Evolutionary conservation across 2,113 vertebrate species (phyloP), one percentile per base, ranked within the genome.

Genomic region (Stercorarius parasiticus): DNA sequence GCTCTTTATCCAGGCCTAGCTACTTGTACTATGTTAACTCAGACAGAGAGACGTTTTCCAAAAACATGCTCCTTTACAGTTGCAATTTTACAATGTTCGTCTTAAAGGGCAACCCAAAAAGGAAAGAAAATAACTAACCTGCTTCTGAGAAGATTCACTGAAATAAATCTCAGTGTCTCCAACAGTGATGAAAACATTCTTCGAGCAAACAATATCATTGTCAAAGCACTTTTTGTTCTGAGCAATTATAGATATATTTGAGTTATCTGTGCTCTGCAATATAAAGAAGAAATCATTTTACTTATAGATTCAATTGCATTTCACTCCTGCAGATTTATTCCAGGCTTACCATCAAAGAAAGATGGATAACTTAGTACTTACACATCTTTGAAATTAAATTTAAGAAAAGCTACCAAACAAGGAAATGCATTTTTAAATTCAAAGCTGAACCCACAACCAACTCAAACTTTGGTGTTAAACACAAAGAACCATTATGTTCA

Each of bases 141-240:
- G 98, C 95, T 98, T 99, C 88, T 98, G 98, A 79, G 98, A 98
- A 96, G 98, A 98, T 91, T 99, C 99, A 66, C 97, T 99, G 96
- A 99, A 99, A 98, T 99, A 99, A 98, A 99, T 99, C 93, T 99
- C 99, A 94, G 98, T 99, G 49, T 98, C 98, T 70, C 99, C 99
- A 97, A 99, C 97, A 72, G 99, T 98, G 97, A 99, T 99, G 88
- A 99, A 98, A 97, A 99, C 97, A 96, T 98, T 98, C 98, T 99
- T 99, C 56, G 99, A 99, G 92, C 99, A 99, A 94, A 99, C 98
- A 95, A 99, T 99, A 82, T 99, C 99, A 34, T 99, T 99, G 97
- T 99, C 99, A 97, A 99, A 99, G 97, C 99, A 99, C 97, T 99
- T 99, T 97, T 99, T 99, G 97, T 99, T 99, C 97, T 99, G 99